Evolutionary conservation across 2,797 vertebrate species (phyloP), one percentile per base, ranked within the genome.

Genomic region (Synaphobranchus kaupii): DNA sequence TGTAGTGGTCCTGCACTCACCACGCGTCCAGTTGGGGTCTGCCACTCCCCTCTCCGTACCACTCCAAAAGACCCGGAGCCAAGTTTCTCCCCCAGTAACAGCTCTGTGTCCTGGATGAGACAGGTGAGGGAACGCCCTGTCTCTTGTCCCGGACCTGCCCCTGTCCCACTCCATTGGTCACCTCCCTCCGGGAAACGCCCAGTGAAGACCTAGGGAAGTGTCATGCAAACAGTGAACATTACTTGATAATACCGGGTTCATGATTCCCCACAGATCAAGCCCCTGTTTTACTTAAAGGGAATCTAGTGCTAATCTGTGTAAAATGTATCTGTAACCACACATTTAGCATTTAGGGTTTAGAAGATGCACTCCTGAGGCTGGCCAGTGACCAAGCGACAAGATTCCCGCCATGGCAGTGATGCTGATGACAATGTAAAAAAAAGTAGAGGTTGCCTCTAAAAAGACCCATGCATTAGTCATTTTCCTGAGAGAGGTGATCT

Each of bases 21-120:
- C 86, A 94, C 94, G 91, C 91, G 93, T 1, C 97, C 97, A 0
- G 91, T 92, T 0, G 96, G 95, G 0, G 95, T 92, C 5, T 94
- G 95, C 98, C 97, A 98, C 66, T 97, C 95, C 3, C 95, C 98
- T 76, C 92, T 96, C 88, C 92, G 95, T 83, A 98, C 97, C 87
- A 98, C 96, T 0, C 97, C 97, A 6, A 98, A 98, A 89, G 97
- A 97, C 15, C 97, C 97, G 0, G 97, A 96, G 25, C 98, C 97
- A 86, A 98, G 91, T 82, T 94, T 95, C 89, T 98, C 97, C 0
- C 91, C 94, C 88, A 97, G 92, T 34, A 90, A 13, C 89, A 98
- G 93, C 87, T 98, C 97, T n/a, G 89, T 92, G 89, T 98, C 97
- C 84, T 97, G 96, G 91, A 98, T 98, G 83, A 98, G 95, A 91